Evolutionary conservation across 2,113 vertebrate genomes (phyloP).

Genomic region (Catharus fuscescens): DNA sequence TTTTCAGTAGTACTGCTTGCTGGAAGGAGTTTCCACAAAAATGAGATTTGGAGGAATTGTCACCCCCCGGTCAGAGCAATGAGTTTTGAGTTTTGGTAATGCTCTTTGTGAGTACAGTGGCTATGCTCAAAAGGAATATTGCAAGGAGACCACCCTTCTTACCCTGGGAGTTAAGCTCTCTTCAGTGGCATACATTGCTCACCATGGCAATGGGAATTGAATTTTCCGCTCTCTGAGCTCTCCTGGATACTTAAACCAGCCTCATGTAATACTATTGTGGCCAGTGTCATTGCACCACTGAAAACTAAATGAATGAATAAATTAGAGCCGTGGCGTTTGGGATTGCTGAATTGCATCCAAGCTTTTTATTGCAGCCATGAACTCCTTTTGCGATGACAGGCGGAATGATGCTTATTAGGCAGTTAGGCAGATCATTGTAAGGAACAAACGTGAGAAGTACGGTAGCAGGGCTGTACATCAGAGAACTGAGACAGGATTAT

Average conservation of each 20-base stretch:
- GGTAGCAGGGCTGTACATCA: slow-evolving; percentile 23
- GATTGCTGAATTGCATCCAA: slow-evolving; percentile 67
- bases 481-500: slow-evolving; percentile 38
- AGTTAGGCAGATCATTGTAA: slow-evolving; percentile 17
- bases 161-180: slow-evolving; percentile 26
- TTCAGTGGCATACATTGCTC: slow-evolving; percentile 15
- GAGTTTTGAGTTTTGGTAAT: slow-evolving; percentile 27
- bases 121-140: slow-evolving; percentile 5
- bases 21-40: not conserved
- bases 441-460: not conserved
- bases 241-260: slow-evolving; percentile 62
- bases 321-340: slow-evolving; percentile 54
- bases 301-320: slow-evolving; percentile 74
- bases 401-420: slow-evolving; percentile 16
- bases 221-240: slow-evolving; percentile 64
- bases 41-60: slow-evolving; percentile 2
- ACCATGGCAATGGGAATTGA: slow-evolving; percentile 76
- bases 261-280: slow-evolving; percentile 65
- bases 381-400: slow-evolving; percentile 12
- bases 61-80: not conserved
- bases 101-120: slow-evolving; percentile 40
- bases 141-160: slow-evolving; percentile 48
- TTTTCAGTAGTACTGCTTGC: not conserved
- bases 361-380: slow-evolving; percentile 53
- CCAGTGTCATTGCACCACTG: slow-evolving; percentile 55